Conservation (phyloP, 2,113 vertebrate species). For the Alethe diademata region DNA sequence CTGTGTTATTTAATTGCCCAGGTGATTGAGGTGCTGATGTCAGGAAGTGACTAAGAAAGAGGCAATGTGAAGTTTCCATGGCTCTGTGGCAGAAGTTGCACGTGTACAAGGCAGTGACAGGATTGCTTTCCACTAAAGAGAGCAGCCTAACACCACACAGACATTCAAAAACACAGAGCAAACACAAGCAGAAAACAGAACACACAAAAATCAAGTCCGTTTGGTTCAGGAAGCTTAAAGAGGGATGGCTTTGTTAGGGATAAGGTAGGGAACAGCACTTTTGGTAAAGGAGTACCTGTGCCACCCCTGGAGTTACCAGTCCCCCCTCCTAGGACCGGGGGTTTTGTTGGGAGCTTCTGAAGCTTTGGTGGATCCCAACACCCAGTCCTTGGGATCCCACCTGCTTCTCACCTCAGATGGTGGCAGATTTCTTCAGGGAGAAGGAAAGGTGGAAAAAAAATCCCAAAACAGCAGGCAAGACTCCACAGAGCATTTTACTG, state of each 20-base stretch:
- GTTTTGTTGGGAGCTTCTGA: background rate
- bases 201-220: background rate
- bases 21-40: background rate
- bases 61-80: background rate
- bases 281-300: background rate
- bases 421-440: background rate
- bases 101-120: fast-evolving
- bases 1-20: background rate
- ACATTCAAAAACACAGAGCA: background rate
- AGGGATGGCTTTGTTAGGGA: background rate
- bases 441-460: background rate
- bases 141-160: background rate
- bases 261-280: background rate
- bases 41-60: background rate
- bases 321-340: background rate
- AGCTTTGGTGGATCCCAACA: background rate
- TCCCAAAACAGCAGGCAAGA: background rate
- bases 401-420: background rate
- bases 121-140: background rate
- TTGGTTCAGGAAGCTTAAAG: background rate
- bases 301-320: background rate
- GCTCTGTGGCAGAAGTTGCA: background rate
- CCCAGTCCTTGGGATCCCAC: background rate
- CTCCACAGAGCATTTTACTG: background rate
- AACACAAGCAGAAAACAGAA: background rate